Evolutionary conservation across 2,113 vertebrate genomes (phyloP).

Genomic region (Pardalotus punctatus): DNA sequence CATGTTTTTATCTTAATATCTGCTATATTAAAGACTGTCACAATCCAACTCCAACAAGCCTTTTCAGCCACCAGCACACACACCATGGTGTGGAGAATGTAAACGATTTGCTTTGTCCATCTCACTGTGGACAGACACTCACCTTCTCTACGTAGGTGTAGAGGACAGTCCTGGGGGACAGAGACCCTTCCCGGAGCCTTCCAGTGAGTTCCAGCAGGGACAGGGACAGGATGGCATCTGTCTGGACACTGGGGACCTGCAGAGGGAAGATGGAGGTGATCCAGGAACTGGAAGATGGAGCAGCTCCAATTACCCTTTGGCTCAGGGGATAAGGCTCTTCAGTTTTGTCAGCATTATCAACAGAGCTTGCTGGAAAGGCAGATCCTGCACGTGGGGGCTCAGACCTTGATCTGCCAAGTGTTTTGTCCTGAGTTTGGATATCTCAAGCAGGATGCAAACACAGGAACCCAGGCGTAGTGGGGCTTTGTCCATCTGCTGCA

Average conservation of each 20-base stretch:
- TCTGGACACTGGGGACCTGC: conserved; percentile 64
- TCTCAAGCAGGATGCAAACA: not conserved
- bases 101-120: not conserved
- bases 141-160: conserved; percentile 84
- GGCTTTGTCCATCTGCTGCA: not conserved
- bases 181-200: conserved; percentile 63
- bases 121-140: not conserved
- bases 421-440: not conserved
- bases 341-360: not conserved
- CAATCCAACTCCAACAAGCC: not conserved
- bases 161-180: conserved; percentile 77
- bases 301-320: not conserved
- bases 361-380: not conserved
- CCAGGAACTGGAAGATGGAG: not conserved
- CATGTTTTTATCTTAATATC: not conserved
- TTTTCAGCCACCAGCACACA: not conserved
- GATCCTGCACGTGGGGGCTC: not conserved
- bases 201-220: conserved; percentile 70
- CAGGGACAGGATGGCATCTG: conserved; percentile 61
- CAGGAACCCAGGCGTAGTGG: not conserved
- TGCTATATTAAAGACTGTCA: not conserved
- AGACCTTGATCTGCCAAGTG: not conserved
- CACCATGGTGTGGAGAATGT: not conserved
- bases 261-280: not conserved
- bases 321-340: not conserved